A percentile compares a stretch with the other conserved stretches of the same genome.
Conservation (phyloP, 2,113 vertebrate genomes). For the Oncorhynchus kisutch region DNA sequence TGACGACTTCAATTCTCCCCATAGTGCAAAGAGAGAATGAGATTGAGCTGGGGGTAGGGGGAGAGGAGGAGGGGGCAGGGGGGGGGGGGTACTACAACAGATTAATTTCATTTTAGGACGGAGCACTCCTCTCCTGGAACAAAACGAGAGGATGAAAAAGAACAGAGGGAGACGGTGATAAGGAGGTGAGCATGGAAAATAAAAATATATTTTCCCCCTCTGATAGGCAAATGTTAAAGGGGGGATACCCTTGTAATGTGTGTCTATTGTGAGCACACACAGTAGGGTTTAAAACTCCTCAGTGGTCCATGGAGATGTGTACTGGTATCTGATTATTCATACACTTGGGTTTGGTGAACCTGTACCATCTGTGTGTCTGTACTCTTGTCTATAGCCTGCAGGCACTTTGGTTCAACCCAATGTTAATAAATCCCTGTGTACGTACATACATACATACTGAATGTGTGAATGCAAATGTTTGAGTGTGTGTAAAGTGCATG, state of each 20-base stretch:
- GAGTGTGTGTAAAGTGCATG: constrained; percentile 38
- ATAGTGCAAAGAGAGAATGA: constrained; percentile 59
- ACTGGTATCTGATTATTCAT: no score
- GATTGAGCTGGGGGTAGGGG: constrained; percentile 50
- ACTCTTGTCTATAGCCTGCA: no score
- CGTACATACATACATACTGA: no score
- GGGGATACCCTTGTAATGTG: no score
- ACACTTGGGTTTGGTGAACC: no score
- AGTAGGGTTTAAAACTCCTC: no score
- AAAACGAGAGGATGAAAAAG: constrained; percentile 24
- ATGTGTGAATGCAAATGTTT: constrained; percentile 56
- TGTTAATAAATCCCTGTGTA: neutral
- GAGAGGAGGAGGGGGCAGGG: constrained; percentile 11
- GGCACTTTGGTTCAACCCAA: no score
- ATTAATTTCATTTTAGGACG: constrained; percentile 73
- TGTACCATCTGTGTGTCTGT: no score
- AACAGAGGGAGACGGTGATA: constrained; percentile 40
- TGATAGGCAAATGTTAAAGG: constrained; percentile 40
- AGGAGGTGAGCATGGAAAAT: constrained; percentile 42
- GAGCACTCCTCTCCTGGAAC: constrained; percentile 48
- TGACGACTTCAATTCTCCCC: constrained; percentile 59
- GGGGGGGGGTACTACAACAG: constrained; percentile 61
- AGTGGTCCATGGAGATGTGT: no score
- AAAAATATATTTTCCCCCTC: constrained; percentile 3
- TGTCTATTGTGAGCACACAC: no score